Evolutionary conservation across 2,888 invertebrate species (phyloP).

Genomic region (Chesias legatella): DNA sequence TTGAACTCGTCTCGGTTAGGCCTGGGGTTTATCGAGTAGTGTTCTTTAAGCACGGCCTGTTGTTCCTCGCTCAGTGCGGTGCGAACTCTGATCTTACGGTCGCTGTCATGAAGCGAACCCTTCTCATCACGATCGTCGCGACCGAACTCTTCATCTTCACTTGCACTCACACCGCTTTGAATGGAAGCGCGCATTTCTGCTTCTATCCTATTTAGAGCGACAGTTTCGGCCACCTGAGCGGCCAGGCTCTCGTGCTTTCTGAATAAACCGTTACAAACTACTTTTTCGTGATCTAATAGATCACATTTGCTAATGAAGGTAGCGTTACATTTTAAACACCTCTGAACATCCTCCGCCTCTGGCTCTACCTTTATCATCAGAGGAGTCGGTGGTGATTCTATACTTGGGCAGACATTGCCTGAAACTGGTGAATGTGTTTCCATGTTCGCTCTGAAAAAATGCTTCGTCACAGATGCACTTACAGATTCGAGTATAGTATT

Average conservation of each 20-base stretch:
- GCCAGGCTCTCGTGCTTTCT: constrained; percentile 86
- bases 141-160: constrained; percentile 82
- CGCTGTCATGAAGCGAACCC: constrained; percentile 80
- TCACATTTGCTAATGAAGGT: constrained; percentile 80
- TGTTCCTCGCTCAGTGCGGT: constrained; percentile 97
- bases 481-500: constrained; percentile 88
- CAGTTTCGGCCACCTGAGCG: constrained; percentile 87
- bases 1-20: constrained; percentile 97
- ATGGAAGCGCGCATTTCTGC: constrained; percentile 73
- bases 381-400: constrained; percentile 52
- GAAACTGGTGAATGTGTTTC: constrained; percentile 83
- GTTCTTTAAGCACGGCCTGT: constrained; percentile 91
- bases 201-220: constrained; percentile 76
- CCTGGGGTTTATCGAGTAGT: constrained; percentile 93
- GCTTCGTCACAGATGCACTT: constrained; percentile 86
- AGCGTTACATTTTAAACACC: constrained; percentile 81
- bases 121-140: constrained; percentile 77
- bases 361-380: constrained; percentile 62
- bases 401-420: constrained; percentile 62
- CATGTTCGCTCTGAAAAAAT: constrained; percentile 85
- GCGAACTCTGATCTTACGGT: constrained; percentile 92
- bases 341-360: constrained; percentile 62
- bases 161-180: constrained; percentile 78
- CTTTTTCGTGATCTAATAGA: constrained; percentile 86
- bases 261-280: constrained; percentile 78